Base-by-base conservation (phyloP, 1,140 invertebrate genomes). In the Phymastichus coffea region DNA sequence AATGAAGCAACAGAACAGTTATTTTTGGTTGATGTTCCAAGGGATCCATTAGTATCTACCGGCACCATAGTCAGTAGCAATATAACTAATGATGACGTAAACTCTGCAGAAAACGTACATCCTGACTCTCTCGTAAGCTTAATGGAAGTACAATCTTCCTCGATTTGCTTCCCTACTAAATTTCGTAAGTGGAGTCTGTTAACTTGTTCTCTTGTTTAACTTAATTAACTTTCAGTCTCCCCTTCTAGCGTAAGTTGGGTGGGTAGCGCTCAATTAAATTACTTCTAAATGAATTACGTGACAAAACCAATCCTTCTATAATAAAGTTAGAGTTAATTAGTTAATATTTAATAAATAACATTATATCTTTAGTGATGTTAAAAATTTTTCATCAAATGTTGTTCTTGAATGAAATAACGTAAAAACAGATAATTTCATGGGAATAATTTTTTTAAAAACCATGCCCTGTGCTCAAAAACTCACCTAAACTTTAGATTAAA, bases 221-320 rank as follows among this genome's bases (percentile, higher is more conserved):
- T 72, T 73, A 76, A 77, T 77, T 77, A 76, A 72, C 70, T 56
- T 61, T 20, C 14, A 46, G 37, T 55, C 56, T 63, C 57, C 56
- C 58, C 64, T 63, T 69, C 64, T 71, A 62, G 64, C 61, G 63
- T 60, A 72, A 74, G 64, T 77, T 78, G 70, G n/a, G n/a, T n/a
- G 70, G 67, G 68, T 63, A 69, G 68, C 57, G 47, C 68, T 77
- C 76, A 79, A 80, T 78, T 75, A 78, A 79, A 79, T 80, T 78
- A 80, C 78, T 79, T 66, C 74, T 80, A 78, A 80, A 71, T 78
- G 73, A 74, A 78, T 79, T 79, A 79, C 79, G 69, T 69, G 63
- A 64, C 63, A 64, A 58, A 62, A 69, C 59, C 66, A 62, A 65
- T 48, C 61, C 63, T 66, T 66, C 68, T 66, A 74, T 72, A 74